Evolutionary conservation across 1,140 invertebrate genomes (phyloP).

Genomic region (Rhyzopertha dominica): DNA sequence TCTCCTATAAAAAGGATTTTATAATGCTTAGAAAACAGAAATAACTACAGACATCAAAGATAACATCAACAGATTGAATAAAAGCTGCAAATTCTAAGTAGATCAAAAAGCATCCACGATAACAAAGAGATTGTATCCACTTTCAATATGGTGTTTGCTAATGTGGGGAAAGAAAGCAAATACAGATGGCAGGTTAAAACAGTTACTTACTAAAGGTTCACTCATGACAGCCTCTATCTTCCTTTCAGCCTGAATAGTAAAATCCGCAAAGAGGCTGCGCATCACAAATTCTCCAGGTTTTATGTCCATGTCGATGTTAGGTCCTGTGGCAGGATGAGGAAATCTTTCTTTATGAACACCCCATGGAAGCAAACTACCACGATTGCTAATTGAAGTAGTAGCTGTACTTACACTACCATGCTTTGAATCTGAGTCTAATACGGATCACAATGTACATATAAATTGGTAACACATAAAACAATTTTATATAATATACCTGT

Average conservation of each 20-base stretch:
- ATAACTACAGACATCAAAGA: not conserved
- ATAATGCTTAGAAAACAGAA: too few species aligned
- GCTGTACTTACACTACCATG: slow-evolving; percentile 4
- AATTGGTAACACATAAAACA: not conserved
- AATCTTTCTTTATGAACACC: slow-evolving; percentile 71
- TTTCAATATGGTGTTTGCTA: not conserved
- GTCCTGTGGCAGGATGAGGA: slow-evolving; percentile 51
- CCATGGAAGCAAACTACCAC: slow-evolving; percentile 66
- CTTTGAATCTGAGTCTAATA: not conserved
- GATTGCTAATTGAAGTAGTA: slow-evolving; percentile 13
- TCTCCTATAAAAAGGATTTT: slow-evolving; percentile 68
- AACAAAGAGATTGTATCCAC: slow-evolving; percentile 1
- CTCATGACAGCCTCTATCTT: slow-evolving; percentile 94
- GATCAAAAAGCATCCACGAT: not conserved
- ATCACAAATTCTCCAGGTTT: slow-evolving; percentile 92
- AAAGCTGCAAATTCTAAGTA: not conserved
- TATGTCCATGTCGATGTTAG: slow-evolving; percentile 57
- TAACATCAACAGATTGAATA: not conserved
- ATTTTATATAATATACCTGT: not conserved
- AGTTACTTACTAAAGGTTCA: slow-evolving; percentile 68
- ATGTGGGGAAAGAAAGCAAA: too few species aligned
- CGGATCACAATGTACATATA: not conserved
- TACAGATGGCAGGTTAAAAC: too few species aligned
- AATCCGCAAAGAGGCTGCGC: slow-evolving; percentile 89
- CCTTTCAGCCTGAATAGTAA: slow-evolving; percentile 85